A percentile compares a stretch with the other conserved stretches of the same genome.
These are phyloP conservation scores for Tachina grossa DNA, from an alignment of 2,888 invertebrate genomes.

Conservation along the genomic window DNA sequence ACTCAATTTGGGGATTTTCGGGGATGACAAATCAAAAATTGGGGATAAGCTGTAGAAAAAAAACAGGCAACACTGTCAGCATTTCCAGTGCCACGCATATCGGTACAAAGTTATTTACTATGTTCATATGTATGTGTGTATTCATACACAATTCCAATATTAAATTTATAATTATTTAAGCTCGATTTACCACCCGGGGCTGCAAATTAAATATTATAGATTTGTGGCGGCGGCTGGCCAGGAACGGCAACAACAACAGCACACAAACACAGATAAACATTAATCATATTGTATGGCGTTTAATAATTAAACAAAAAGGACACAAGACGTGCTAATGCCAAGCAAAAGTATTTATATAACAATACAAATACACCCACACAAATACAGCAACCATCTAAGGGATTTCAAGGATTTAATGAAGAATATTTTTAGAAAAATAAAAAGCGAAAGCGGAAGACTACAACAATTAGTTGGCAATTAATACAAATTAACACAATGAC, in stretches of 20 bases:
- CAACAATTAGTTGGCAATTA: conserved; percentile 77
- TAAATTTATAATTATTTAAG: conserved; percentile 31
- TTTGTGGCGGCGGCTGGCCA: conserved; percentile 18
- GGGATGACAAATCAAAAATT: too few relatives aligned
- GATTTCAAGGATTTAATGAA: conserved; percentile 1
- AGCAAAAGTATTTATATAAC: neutral
- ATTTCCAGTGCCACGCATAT: neutral
- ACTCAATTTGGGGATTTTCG: too few relatives aligned
- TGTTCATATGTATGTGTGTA: too few relatives aligned
- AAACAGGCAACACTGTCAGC: too few relatives aligned
- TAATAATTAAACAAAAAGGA: conserved; percentile 59
- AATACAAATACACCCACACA: neutral
- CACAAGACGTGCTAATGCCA: conserved; percentile 10
- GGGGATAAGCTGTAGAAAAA: too few relatives aligned
- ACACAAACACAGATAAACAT: conserved; percentile 12
- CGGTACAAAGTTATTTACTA: neutral
- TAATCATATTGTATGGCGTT: conserved; percentile 56
- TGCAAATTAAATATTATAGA: conserved; percentile 21
- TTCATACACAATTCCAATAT: neutral
- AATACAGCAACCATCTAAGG: neutral
- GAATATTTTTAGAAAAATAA: conserved; percentile 8
- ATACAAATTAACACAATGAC: conserved; percentile 75
- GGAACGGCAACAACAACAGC: neutral
- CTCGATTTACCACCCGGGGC: conserved; percentile 20
- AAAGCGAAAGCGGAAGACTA: conserved; percentile 47